Evolutionary conservation across 1,140 invertebrate species (phyloP).

Genomic region (Acromyrmex heyeri): DNA sequence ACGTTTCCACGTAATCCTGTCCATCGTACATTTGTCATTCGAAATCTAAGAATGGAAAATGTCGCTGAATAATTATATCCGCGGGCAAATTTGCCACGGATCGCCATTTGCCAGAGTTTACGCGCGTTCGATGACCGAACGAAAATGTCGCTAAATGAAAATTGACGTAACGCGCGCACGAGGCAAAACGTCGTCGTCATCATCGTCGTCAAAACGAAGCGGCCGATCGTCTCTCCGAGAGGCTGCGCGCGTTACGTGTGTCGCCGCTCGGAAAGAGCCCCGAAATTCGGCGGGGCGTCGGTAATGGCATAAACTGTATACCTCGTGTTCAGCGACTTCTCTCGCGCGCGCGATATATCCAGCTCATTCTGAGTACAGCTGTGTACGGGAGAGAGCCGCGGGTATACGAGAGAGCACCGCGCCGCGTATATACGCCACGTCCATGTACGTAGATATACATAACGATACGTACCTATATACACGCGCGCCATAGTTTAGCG

Average conservation of each 20-base stretch:
- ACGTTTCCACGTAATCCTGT: background rate
- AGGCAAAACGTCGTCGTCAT: background rate
- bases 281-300: conserved; percentile 79
- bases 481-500: conserved; percentile 78
- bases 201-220: conserved; percentile 26
- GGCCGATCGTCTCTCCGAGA: conserved; percentile 46
- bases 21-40: background rate
- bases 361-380: conserved; percentile 80
- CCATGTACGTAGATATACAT: conserved; percentile 46
- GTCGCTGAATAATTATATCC: conserved; percentile 17
- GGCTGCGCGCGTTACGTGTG: conserved; percentile 48
- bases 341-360: conserved; percentile 78
- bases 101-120: conserved; percentile 36
- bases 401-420: conserved; percentile 49
- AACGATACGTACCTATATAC: conserved; percentile 67
- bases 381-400: conserved; percentile 56
- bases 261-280: conserved; percentile 71
- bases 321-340: conserved; percentile 76
- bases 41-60: conserved; percentile 18
- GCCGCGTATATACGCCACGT: conserved; percentile 53
- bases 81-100: background rate
- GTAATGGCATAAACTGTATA: conserved; percentile 81
- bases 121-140: conserved; percentile 47
- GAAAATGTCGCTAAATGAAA: conserved; percentile 53
- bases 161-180: conserved; percentile 43